phyloP scores from a whole-genome alignment of 2,888 invertebrate species.

The Bimastos eiseni region DNA sequence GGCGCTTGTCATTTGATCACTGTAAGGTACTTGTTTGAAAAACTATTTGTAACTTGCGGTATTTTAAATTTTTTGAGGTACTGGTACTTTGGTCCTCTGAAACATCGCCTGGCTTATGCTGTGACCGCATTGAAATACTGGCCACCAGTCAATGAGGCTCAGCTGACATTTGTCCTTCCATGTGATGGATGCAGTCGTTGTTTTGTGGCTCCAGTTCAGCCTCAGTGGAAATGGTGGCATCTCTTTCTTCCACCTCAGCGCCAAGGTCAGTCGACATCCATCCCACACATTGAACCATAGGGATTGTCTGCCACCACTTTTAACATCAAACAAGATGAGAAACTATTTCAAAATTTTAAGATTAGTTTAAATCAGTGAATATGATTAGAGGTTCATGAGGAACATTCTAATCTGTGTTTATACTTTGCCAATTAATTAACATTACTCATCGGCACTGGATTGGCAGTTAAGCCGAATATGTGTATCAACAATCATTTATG shows the following conservation, averaged over 20 bases:
- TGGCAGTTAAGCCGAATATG: not conserved
- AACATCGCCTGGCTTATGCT: slow-evolving; percentile 77
- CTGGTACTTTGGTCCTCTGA: slow-evolving; percentile 82
- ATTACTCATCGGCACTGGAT: not conserved
- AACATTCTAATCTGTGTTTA: not conserved
- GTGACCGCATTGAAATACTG: slow-evolving; percentile 63
- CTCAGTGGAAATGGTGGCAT: slow-evolving; percentile 64
- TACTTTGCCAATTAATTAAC: not conserved
- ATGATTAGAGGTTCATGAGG: not conserved
- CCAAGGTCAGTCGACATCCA: slow-evolving; percentile 46
- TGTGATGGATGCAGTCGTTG: slow-evolving; percentile 83
- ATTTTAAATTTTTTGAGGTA: slow-evolving; percentile 65
- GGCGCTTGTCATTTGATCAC: not conserved
- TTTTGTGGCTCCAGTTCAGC: slow-evolving; percentile 36
- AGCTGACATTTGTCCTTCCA: slow-evolving; percentile 76
- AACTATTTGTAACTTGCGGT: not conserved
- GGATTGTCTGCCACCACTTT: not conserved
- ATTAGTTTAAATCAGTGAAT: not conserved
- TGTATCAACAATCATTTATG: not conserved
- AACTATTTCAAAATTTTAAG: not conserved
- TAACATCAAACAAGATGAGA: not conserved
- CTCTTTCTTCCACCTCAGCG: slow-evolving; percentile 61
- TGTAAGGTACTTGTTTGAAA: not conserved
- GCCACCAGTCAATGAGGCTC: slow-evolving; percentile 68
- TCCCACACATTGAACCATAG: not conserved